Evolutionary conservation across 2,113 vertebrate species (phyloP).

Genomic region (Prionailurus viverrinus): DNA sequence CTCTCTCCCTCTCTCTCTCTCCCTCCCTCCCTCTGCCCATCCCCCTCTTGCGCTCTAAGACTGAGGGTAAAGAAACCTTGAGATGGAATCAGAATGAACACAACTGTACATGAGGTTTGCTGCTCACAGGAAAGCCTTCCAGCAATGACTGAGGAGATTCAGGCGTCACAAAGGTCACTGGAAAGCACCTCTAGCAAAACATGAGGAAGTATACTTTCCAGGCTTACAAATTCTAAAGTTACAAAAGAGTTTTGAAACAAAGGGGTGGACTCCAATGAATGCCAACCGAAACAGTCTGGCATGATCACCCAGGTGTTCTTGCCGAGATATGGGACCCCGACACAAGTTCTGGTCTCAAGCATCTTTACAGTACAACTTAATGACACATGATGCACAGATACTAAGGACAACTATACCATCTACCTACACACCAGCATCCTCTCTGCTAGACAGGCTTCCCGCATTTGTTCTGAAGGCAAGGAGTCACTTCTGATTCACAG

Average conservation of each 20-base stretch:
- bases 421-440: background rate
- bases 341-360: background rate
- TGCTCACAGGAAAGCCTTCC: background rate
- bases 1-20: no score
- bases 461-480: background rate
- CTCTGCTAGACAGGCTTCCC: slow-evolving; percentile 1
- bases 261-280: background rate
- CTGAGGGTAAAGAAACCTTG: background rate
- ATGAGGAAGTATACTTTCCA: slow-evolving; percentile 13
- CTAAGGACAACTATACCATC: background rate
- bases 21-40: no score
- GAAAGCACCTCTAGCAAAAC: slow-evolving; percentile 15
- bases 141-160: background rate
- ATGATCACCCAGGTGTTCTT: background rate
- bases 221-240: slow-evolving; percentile 17
- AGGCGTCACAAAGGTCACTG: background rate
- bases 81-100: background rate
- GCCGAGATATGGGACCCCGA: background rate
- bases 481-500: slow-evolving; percentile 15
- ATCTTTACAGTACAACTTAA: background rate
- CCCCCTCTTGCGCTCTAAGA: background rate
- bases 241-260: background rate
- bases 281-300: background rate
- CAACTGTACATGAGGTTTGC: background rate
- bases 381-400: background rate